Evolutionary conservation across 35 echinoderm and acorn worm species (phyloP).

Genomic region (Strongylocentrotus purpuratus): DNA sequence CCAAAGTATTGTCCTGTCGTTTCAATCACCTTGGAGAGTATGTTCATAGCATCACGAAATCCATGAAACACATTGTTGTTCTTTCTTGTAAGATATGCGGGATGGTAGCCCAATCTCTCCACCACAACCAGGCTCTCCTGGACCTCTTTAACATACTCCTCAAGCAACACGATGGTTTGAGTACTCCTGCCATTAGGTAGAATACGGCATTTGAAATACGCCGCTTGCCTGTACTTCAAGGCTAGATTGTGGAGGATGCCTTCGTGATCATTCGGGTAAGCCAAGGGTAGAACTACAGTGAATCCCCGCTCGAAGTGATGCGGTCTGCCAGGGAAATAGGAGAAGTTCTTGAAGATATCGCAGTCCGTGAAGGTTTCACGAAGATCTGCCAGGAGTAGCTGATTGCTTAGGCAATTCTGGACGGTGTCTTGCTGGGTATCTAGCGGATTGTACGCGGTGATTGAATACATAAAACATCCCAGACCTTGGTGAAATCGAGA

Average conservation of each 20-base stretch:
- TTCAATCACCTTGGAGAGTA: conserved; percentile 48
- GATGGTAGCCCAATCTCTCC: conserved; percentile 60
- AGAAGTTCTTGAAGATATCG: conserved; percentile 68
- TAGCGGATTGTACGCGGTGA: conserved; percentile 76
- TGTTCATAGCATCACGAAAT: conserved; percentile 38
- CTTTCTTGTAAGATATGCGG: conserved; percentile 55
- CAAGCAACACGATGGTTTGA: conserved; percentile 63
- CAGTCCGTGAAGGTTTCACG: conserved; percentile 34
- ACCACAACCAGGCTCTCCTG: conserved; percentile 67
- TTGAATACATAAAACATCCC: conserved; percentile 63
- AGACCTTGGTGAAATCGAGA: conserved; percentile 40
- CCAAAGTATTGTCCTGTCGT: background rate
- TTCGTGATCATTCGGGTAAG: conserved; percentile 50
- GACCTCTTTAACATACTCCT: conserved; percentile 50
- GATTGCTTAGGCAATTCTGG: conserved; percentile 52
- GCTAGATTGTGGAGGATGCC: conserved; percentile 50
- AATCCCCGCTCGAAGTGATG: conserved; percentile 74
- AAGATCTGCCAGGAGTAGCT: conserved; percentile 48
- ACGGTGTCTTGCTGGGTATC: conserved; percentile 52
- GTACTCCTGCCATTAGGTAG: conserved; percentile 8
- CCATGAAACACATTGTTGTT: conserved; percentile 70
- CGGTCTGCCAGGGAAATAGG: conserved; percentile 57
- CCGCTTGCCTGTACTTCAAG: conserved; percentile 66
- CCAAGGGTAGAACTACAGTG: conserved; percentile 58
- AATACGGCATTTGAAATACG: conserved; percentile 69